Base-by-base conservation (phyloP, 2,888 invertebrate species). In the Mesochorus sp. region DNA sequence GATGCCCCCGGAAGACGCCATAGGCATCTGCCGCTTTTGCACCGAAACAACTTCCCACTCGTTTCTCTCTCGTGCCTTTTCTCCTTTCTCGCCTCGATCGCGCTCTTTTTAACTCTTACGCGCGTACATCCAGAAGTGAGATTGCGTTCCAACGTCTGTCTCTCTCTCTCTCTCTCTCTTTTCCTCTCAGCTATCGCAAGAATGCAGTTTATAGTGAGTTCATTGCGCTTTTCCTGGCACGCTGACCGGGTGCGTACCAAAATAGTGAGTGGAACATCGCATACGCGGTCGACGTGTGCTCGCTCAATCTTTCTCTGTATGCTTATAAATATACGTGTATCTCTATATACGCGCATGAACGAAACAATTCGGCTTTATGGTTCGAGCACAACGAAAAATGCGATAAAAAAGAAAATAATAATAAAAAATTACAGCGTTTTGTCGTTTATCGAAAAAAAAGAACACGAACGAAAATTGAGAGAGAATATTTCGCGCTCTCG, bases 171-270 rank as follows among this genome's bases (percentile, higher is more conserved):
- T 47, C 19, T 26, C 10, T 14, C 28, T 8, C 47, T 10, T 26
- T 28, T 31, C 6, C 39, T 44, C 73, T 44, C 53, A 10, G 74
- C 73, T 76, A 82, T 81, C 76, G 76, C 82, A 81, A 82, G 85
- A 84, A 83, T 82, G 83, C 80, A 81, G 72, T 82, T 83, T 84
- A 81, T 81, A 81, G 82, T 74, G 82, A 83, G 82, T 83, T 83
- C 84, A 83, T 83, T 82, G 85, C 81, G 83, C 82, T 83, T 84
- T 83, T 84, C 82, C 82, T 85, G 85, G 85, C 84, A 85, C 81
- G 82, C 79, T 78, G 81, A 81, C 81, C 83, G 81, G 75, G 76
- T 80, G 76, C 51, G 72, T 70, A 78, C 81, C 81, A 75, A 85
- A 85, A 85, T 85, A 85, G 82, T 76, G 26, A 80, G 66, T 64